phyloP scores from a whole-genome alignment of 92 coral and sea anemone genomes.

The Galaxea fascicularis region DNA sequence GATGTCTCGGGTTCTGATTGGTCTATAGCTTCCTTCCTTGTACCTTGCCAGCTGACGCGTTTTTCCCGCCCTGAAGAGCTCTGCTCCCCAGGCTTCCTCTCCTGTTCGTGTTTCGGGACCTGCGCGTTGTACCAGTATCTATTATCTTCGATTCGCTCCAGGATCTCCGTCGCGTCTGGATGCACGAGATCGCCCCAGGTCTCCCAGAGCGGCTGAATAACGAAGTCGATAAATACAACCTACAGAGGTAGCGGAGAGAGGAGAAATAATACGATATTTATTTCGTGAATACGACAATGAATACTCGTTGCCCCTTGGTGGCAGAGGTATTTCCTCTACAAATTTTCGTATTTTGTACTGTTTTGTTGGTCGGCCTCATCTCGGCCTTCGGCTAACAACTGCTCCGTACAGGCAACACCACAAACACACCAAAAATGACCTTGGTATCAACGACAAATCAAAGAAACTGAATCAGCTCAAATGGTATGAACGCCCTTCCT shows the following conservation, averaged over 20 bases:
- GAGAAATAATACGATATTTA: not conserved
- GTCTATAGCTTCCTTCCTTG: constrained; percentile 92
- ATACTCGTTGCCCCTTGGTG: not conserved
- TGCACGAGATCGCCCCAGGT: constrained; percentile 97
- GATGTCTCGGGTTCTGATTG: constrained; percentile 92
- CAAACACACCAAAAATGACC: no score
- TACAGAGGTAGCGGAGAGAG: constrained; percentile 12
- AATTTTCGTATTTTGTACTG: no score
- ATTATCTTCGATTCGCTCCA: constrained; percentile 94
- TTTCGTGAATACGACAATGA: not conserved
- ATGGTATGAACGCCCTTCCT: no score
- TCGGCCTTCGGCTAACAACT: no score
- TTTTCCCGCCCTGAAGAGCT: constrained; percentile 80
- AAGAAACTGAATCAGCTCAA: no score
- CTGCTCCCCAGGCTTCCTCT: constrained; percentile 73
- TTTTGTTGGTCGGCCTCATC: no score
- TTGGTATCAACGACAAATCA: no score
- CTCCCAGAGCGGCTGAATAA: constrained; percentile 99
- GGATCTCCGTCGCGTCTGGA: constrained; percentile 93
- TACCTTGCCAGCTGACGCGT: constrained; percentile 99
- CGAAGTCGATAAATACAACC: constrained; percentile 99
- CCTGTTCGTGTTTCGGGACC: constrained; percentile 88
- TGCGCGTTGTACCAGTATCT: constrained; percentile 97
- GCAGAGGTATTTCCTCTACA: no score
- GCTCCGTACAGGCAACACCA: no score